phyloP scores from a whole-genome alignment of 2,797 vertebrate species.

The Pangasius krempfi region DNA sequence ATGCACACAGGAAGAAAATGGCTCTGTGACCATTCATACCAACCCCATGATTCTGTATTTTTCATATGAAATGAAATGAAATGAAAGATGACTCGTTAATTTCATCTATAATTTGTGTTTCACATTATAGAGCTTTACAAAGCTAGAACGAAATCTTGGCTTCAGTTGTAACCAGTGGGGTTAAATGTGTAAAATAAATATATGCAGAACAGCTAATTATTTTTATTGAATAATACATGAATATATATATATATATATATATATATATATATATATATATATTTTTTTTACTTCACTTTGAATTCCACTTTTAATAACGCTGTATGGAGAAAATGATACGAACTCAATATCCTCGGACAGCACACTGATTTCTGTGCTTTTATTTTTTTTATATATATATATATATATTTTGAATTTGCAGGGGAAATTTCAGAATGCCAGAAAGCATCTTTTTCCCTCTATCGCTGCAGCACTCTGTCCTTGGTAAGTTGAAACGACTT shows the following conservation, averaged over 20 bases:
- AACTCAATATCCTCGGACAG: not conserved
- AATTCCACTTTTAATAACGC: not conserved
- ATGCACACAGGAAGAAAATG: not conserved
- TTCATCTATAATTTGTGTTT: too few relatives aligned
- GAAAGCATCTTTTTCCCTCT: not conserved
- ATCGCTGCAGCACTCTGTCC: not conserved
- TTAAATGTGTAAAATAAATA: too few relatives aligned
- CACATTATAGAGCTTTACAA: too few relatives aligned
- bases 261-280: too few relatives aligned
- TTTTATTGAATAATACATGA: not conserved
- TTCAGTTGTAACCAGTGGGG: too few relatives aligned
- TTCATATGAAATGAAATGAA: too few relatives aligned
- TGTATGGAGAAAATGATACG: not conserved
- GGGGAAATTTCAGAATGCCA: not conserved
- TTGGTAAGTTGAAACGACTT: not conserved
- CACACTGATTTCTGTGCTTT: not conserved
- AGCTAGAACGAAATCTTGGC: too few relatives aligned
- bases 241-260: not conserved
- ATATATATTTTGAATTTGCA: not conserved
- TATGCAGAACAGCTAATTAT: not conserved
- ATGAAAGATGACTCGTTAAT: too few relatives aligned
- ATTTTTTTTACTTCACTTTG: not conserved
- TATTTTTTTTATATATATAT: not conserved
- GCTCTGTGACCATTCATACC: too few relatives aligned
- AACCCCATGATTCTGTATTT: too few relatives aligned